phyloP scores from a whole-genome alignment of 2,113 vertebrate genomes.

The Hymenochirus boettgeri region DNA sequence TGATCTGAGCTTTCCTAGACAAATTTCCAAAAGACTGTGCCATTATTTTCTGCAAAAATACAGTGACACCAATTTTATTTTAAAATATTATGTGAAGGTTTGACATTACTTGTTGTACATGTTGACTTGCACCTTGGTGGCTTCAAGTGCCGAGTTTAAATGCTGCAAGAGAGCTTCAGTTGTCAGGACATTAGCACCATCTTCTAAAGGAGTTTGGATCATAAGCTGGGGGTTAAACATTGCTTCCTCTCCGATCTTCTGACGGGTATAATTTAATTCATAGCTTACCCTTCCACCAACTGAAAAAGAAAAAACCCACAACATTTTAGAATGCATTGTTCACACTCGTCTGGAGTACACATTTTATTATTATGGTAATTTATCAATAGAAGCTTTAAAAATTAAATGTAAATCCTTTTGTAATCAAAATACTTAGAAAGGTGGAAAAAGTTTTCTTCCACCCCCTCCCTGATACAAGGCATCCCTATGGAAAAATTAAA shows the following conservation, averaged over 20 bases:
- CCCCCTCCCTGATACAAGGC: conserved; percentile 40
- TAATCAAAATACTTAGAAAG: conserved; percentile 3
- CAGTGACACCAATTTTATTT: no score
- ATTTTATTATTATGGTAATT: not conserved
- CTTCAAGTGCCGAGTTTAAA: conserved; percentile 88
- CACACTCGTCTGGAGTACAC: not conserved
- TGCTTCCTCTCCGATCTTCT: conserved; percentile 97
- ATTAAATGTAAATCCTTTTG: not conserved
- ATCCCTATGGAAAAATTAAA: conserved; percentile 27
- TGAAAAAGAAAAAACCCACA: conserved; percentile 49
- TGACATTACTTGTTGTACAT: conserved; percentile 86
- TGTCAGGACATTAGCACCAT: conserved; percentile 85
- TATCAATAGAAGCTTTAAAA: not conserved
- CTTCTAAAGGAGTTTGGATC: conserved; percentile 94
- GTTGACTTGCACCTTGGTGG: conserved; percentile 92
- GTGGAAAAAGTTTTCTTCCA: conserved; percentile 1
- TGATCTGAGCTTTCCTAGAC: no score
- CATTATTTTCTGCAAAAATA: not conserved
- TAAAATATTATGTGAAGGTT: conserved; percentile 4
- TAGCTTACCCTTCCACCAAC: conserved; percentile 95
- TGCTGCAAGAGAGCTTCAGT: conserved; percentile 88
- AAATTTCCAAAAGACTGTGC: no score
- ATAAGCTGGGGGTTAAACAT: conserved; percentile 98
- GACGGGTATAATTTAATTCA: conserved; percentile 93
- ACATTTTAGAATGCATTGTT: not conserved